Conservation (phyloP, 1,140 invertebrate genomes). For the Leptinotarsa texana region DNA sequence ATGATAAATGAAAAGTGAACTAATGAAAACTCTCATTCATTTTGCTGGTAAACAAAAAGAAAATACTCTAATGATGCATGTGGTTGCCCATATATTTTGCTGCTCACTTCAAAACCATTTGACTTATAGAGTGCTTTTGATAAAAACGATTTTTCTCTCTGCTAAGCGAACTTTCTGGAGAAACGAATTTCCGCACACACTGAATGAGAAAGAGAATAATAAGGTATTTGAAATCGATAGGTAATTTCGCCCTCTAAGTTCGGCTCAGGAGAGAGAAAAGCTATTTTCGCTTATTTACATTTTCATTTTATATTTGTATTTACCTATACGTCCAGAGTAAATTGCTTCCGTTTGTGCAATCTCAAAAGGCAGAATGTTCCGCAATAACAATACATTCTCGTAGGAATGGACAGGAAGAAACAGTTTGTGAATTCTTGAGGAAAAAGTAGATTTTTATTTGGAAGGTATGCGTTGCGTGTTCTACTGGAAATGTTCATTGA, state of each 20-base stretch:
- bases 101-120: background rate
- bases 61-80: background rate
- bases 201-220: background rate
- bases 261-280: background rate
- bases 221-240: background rate
- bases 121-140: conserved; percentile 8
- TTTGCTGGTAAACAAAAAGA: background rate
- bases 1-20: background rate
- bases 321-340: background rate
- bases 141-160: conserved; percentile 1
- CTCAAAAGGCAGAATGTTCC: too few species aligned
- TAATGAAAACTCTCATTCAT: background rate
- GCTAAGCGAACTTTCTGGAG: background rate
- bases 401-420: too few species aligned
- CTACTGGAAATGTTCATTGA: too few species aligned
- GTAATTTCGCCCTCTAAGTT: background rate
- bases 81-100: background rate
- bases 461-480: too few species aligned
- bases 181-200: background rate
- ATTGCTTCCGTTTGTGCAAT: too few species aligned
- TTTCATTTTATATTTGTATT: background rate
- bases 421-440: too few species aligned
- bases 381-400: too few species aligned
- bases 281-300: background rate
- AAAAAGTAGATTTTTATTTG: too few species aligned